These are phyloP conservation scores for Perca fluviatilis DNA, from an alignment of 2,113 vertebrate genomes.

Conservation along the genomic window DNA sequence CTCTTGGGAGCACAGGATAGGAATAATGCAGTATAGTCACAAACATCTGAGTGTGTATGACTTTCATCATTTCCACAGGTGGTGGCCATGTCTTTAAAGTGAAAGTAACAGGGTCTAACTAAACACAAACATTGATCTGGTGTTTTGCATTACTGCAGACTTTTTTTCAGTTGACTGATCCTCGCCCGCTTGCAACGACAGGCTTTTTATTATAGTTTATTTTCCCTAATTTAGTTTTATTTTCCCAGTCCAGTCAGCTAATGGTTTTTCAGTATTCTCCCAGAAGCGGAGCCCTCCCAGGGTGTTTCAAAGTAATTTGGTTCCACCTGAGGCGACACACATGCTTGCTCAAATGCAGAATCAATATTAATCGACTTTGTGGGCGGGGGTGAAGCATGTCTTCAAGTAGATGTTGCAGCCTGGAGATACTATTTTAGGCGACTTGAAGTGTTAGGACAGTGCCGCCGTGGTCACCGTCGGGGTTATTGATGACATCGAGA, in stretches of 20 bases:
- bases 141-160: constrained; percentile 52
- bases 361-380: constrained; percentile 82
- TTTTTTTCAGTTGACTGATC: constrained; percentile 41
- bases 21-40: constrained; percentile 12
- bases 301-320: constrained; percentile 76
- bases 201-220: constrained; percentile 71
- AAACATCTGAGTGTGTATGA: constrained; percentile 15
- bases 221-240: constrained; percentile 73
- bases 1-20: constrained; percentile 36
- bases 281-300: constrained; percentile 50
- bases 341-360: constrained; percentile 77
- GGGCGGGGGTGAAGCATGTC: constrained; percentile 41
- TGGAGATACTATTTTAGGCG: constrained; percentile 76
- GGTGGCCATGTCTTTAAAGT: constrained; percentile 18
- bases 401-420: constrained; percentile 66
- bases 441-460: constrained; percentile 56
- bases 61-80: constrained; percentile 26
- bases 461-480: constrained; percentile 50
- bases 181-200: constrained; percentile 35
- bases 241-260: constrained; percentile 62
- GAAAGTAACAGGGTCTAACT: constrained; percentile 25
- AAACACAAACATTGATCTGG: constrained; percentile 51
- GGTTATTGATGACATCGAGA: constrained; percentile 70
- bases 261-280: constrained; percentile 60
- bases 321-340: constrained; percentile 82